phyloP scores from a whole-genome alignment of 2,888 invertebrate genomes.

The Lepas anatifera region DNA sequence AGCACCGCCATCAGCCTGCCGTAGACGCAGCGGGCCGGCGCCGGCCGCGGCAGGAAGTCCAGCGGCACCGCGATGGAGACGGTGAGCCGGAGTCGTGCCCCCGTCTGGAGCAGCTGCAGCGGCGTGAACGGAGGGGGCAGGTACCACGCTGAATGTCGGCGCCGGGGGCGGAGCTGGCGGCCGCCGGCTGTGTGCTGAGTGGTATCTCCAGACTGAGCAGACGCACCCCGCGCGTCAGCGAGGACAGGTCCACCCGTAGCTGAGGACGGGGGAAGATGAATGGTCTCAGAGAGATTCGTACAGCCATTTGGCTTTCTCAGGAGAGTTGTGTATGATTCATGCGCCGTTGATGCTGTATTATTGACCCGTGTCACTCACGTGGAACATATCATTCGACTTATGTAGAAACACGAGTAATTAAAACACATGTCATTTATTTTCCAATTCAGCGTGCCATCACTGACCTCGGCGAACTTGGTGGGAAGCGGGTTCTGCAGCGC shows the following conservation, averaged over 20 bases:
- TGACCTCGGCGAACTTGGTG: neutral
- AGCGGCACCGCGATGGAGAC: neutral
- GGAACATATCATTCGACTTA: neutral
- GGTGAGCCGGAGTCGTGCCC: neutral
- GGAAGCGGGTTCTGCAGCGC: neutral
- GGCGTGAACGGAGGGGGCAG: neutral
- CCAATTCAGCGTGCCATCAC: too few relatives aligned
- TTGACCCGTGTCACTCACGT: neutral
- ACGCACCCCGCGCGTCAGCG: neutral
- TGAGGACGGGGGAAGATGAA: neutral
- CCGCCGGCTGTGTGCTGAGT: neutral
- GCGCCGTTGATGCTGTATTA: too few relatives aligned
- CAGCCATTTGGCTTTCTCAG: neutral
- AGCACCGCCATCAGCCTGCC: constrained; percentile 3
- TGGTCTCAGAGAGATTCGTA: neutral
- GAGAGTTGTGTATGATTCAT: too few relatives aligned
- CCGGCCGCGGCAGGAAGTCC: neutral
- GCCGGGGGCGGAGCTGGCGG: neutral
- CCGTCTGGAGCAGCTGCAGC: constrained; percentile 3
- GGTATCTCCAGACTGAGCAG: neutral
- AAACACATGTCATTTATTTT: neutral
- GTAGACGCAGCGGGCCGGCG: constrained; percentile 2
- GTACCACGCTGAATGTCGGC: neutral
- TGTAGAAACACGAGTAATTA: neutral
- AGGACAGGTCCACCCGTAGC: neutral